A percentile compares a stretch with the other conserved stretches of the same genome.
Conservation (phyloP, 2,888 invertebrate genomes). For the Andricus quercusramuli region DNA sequence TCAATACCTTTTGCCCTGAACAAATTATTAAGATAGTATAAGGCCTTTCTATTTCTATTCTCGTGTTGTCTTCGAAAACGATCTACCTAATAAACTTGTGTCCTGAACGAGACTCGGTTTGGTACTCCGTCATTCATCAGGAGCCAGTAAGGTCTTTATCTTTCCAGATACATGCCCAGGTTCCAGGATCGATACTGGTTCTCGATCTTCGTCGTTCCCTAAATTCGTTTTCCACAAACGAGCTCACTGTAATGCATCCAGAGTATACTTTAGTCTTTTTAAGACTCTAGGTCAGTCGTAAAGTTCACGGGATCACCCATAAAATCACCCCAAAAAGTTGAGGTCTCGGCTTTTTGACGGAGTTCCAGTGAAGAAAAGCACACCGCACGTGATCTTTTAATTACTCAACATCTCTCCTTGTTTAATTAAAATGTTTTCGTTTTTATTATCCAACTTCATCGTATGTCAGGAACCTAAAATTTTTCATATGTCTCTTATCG, state of each 20-base stretch:
- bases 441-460: constrained; percentile 17
- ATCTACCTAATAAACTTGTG: constrained; percentile 20
- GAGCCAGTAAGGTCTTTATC: constrained; percentile 45
- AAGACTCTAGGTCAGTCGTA: constrained; percentile 70
- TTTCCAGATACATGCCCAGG: constrained; percentile 38
- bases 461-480: background rate
- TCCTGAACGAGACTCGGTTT: constrained; percentile 10
- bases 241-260: constrained; percentile 57
- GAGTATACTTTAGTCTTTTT: constrained; percentile 71
- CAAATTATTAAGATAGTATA: constrained; percentile 30
- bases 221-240: constrained; percentile 53
- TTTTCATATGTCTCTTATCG: background rate
- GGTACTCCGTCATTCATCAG: constrained; percentile 6
- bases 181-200: constrained; percentile 52
- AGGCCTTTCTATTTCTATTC: constrained; percentile 6
- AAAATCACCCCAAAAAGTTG: constrained; percentile 58
- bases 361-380: constrained; percentile 1
- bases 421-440: constrained; percentile 50
- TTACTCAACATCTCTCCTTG: constrained; percentile 46
- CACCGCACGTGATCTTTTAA: constrained; percentile 35
- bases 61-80: constrained; percentile 5
- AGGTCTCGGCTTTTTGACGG: constrained; percentile 2
- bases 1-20: background rate
- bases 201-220: constrained; percentile 52
- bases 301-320: constrained; percentile 64